Percentiles rank a stretch among this genome's conserved stretches.
Conservation (phyloP, 1,140 invertebrate genomes). For the Melitaea cinxia region DNA sequence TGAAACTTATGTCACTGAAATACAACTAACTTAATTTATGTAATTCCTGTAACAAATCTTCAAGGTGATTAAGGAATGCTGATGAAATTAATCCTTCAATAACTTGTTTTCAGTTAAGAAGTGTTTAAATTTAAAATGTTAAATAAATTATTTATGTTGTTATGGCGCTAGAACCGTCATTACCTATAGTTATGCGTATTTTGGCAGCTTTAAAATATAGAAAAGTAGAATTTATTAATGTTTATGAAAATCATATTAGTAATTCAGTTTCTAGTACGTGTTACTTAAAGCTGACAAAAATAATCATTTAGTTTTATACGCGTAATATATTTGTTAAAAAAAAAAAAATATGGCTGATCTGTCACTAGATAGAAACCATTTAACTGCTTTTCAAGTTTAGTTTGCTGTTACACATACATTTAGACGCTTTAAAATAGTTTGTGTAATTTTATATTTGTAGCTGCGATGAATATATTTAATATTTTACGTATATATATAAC, state of each 20-base stretch:
- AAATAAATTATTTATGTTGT: no score
- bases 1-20: background rate
- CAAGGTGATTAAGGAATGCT: no score
- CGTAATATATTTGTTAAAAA: background rate
- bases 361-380: conserved; percentile 8
- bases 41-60: no score
- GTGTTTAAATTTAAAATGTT: no score
- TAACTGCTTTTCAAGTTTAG: conserved; percentile 11
- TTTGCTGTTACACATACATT: conserved; percentile 16
- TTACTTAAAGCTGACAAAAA: background rate
- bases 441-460: conserved; percentile 5
- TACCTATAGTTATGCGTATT: background rate
- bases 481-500: background rate
- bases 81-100: no score
- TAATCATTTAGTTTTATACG: background rate
- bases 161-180: background rate
- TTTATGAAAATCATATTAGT: no score
- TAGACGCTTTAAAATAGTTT: conserved; percentile 6
- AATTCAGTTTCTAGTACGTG: no score
- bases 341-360: conserved; percentile 2
- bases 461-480: background rate
- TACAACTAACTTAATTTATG: no score
- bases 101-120: no score
- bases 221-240: background rate
- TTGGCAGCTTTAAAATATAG: conserved; percentile 5